Evolutionary conservation across 2,113 vertebrate genomes (phyloP).

Genomic region (Puma concolor): DNA sequence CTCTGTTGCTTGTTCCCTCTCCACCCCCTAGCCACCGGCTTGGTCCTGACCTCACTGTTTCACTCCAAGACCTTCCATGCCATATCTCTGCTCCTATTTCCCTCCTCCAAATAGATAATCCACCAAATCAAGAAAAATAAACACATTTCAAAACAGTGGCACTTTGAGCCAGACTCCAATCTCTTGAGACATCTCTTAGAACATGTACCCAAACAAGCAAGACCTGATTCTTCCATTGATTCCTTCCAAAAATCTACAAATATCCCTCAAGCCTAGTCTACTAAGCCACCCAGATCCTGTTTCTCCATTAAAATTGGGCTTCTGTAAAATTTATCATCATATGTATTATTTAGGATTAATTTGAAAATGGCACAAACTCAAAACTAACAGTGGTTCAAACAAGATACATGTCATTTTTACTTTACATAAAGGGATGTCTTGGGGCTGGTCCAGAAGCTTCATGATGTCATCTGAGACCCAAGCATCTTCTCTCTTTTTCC

Average conservation of each 20-base stretch:
- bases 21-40: not conserved
- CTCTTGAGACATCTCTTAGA: not conserved
- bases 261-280: not conserved
- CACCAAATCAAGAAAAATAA: conserved; percentile 10
- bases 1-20: not conserved
- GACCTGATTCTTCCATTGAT: not conserved
- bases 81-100: not conserved
- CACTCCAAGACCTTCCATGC: not conserved
- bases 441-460: not conserved
- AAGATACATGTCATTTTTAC: not conserved
- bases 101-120: not conserved
- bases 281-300: not conserved
- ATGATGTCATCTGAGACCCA: not conserved
- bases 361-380: not conserved
- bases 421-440: not conserved
- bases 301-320: not conserved
- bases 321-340: not conserved
- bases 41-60: not conserved
- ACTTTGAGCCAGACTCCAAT: not conserved
- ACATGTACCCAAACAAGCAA: not conserved
- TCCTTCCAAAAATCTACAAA: not conserved
- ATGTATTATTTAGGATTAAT: not conserved
- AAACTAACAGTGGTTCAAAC: not conserved
- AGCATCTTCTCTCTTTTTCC: not conserved
- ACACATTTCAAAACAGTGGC: not conserved